Base-by-base conservation (phyloP, 2,797 vertebrate genomes). In the Peromyscus aztecus region DNA sequence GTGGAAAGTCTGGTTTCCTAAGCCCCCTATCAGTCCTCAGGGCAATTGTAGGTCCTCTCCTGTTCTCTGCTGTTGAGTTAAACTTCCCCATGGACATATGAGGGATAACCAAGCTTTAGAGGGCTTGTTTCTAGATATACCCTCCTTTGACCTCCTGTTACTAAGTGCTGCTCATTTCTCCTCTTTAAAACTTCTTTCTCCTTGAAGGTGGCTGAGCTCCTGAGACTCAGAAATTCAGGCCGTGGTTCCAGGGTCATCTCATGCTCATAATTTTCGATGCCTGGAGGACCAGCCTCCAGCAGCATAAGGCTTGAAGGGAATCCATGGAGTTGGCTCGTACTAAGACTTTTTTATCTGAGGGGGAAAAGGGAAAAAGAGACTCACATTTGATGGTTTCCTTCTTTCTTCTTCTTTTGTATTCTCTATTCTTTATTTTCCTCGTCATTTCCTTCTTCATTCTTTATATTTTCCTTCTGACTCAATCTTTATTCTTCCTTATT, bases 131-230 rank as follows among this genome's bases (percentile, higher is more conserved):
- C 11, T 14, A 23, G 65, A 12, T 31, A 24, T 11, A 8, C 31
- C 11, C 6, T 52, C 0, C 4, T 2, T n/a, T 37, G 69, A 59
- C 6, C 23, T 1, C 65, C 11, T 16, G 21, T 40, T 31, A 2
- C 11, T 43, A 8, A 1, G 34, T 65, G 4, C 46, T 14, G 34
- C 77, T 71, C n/a, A 57, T 40, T 34, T 0, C 14, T 59, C 46
- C n/a, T 59, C 12, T 37, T 61, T 40, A 57, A 80, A 23, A 40
- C 27, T 19, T 59, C 37, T 57, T 16, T 46, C 7, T 75, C 24
- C 34, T 61, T 17, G 2, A 34, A 37, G 24, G 52, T 40, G 16
- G 49, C 46, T 29, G 14, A 75, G 8, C 65, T 69, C 65, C 49
- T 46, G 73, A 55, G 19, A 57, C 31, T 8, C 8, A 34, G 59